These are phyloP conservation scores for Taphrorychus bicolor DNA, from an alignment of 2,888 invertebrate genomes.

Conservation along the genomic window DNA sequence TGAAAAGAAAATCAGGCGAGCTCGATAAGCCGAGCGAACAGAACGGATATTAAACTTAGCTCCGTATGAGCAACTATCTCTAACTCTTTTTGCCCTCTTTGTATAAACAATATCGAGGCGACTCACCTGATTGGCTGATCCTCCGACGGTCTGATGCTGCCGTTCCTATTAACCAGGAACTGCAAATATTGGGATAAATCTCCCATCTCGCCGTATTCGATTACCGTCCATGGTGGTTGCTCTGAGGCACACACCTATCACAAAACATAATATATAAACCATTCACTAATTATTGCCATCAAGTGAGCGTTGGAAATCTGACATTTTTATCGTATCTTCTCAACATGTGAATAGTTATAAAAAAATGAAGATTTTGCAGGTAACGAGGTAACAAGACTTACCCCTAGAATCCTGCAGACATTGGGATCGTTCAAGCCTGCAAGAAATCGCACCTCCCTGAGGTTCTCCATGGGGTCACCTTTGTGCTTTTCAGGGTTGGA, in stretches of 20 bases:
- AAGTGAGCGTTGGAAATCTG: too few species aligned
- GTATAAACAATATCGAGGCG: too few species aligned
- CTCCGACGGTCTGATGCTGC: conserved; percentile 50
- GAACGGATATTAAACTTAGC: background rate
- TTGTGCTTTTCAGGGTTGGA: conserved; percentile 59
- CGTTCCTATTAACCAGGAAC: conserved; percentile 58
- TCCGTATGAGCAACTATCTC: background rate
- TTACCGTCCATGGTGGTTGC: conserved; percentile 72
- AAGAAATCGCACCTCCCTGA: conserved; percentile 73
- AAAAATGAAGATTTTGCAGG: background rate
- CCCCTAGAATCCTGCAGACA: conserved; percentile 69
- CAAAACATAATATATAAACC: background rate
- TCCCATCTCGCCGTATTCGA: conserved; percentile 78
- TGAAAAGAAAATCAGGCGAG: background rate
- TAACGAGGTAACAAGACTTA: conserved; percentile 58
- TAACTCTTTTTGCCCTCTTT: background rate
- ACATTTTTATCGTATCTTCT: too few species aligned
- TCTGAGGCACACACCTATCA: conserved; percentile 63
- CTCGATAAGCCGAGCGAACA: background rate
- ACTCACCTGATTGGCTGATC: conserved; percentile 55
- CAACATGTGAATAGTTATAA: too few species aligned
- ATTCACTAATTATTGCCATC: too few species aligned
- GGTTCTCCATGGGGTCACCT: conserved; percentile 59
- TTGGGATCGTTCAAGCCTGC: conserved; percentile 72
- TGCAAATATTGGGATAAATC: conserved; percentile 75